Conservation (phyloP, 2,113 vertebrate genomes). For the Anguilla japonica region DNA sequence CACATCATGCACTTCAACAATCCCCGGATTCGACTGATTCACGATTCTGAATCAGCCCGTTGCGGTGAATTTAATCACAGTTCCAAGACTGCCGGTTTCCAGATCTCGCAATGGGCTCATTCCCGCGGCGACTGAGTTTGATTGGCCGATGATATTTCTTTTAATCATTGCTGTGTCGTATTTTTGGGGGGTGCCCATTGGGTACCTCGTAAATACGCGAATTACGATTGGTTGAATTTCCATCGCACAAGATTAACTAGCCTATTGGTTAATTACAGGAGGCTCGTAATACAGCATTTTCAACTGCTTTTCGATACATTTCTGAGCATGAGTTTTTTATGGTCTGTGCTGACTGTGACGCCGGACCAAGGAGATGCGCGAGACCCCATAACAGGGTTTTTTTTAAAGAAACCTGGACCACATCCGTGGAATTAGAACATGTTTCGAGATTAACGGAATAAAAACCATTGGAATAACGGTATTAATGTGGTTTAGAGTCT, state of each 20-base stretch:
- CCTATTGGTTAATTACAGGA: conserved; percentile 25
- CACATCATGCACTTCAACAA: background rate
- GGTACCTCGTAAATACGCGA: background rate
- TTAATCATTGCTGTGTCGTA: background rate
- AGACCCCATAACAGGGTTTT: background rate
- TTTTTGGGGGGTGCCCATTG: conserved; percentile 23
- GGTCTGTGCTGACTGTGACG: conserved; percentile 12
- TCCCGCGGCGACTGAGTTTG: background rate
- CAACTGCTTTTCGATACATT: conserved; percentile 22
- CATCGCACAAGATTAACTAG: background rate
- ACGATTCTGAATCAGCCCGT: background rate
- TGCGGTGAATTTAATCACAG: conserved; percentile 15
- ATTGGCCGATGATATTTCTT: conserved; percentile 12
- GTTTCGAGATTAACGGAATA: background rate
- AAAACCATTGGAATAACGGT: background rate
- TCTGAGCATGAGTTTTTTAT: conserved; percentile 5
- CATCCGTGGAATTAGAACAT: background rate
- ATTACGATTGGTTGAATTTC: conserved; percentile 21
- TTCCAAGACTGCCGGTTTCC: background rate
- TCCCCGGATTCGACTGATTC: background rate
- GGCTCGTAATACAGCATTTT: background rate
- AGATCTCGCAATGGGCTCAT: conserved; percentile 10
- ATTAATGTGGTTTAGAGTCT: background rate
- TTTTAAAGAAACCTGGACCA: background rate
- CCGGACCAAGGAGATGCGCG: conserved; percentile 18